A percentile compares a stretch with the other conserved stretches of the same genome.
phyloP scores from a whole-genome alignment of 2,888 invertebrate species.

The Allophyes oxyacanthae region DNA sequence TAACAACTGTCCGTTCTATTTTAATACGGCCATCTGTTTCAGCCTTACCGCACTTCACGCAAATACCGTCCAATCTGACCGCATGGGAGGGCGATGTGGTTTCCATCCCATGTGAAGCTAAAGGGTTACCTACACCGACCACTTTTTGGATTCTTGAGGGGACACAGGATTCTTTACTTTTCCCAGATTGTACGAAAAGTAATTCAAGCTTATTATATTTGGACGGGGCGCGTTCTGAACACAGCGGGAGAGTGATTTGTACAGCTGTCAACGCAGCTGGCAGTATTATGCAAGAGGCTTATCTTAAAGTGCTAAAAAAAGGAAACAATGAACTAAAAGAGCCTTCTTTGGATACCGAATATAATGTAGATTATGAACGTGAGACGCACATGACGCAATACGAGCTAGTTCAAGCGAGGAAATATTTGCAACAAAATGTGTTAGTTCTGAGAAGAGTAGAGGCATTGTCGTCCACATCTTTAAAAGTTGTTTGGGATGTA shows the following conservation, averaged over 20 bases:
- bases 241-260: slow-evolving; percentile 86
- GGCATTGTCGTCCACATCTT: slow-evolving; percentile 93
- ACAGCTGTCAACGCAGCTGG: slow-evolving; percentile 86
- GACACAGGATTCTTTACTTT: slow-evolving; percentile 91
- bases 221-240: slow-evolving; percentile 81
- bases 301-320: slow-evolving; percentile 83
- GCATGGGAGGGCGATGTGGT: slow-evolving; percentile 96
- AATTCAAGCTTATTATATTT: slow-evolving; percentile 85
- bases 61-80: slow-evolving; percentile 96
- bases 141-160: slow-evolving; percentile 99
- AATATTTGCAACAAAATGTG: slow-evolving; percentile 94
- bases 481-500: slow-evolving; percentile 95
- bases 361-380: slow-evolving; percentile 76
- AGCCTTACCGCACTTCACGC: slow-evolving; percentile 96
- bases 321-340: slow-evolving; percentile 79
- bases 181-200: slow-evolving; percentile 86
- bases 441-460: slow-evolving; percentile 92
- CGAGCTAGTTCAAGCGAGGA: slow-evolving; percentile 93
- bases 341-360: slow-evolving; percentile 72
- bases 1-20: slow-evolving; percentile 76
- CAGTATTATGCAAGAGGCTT: slow-evolving; percentile 86
- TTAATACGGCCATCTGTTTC: slow-evolving; percentile 87
- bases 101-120: slow-evolving; percentile 97
- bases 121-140: slow-evolving; percentile 97
- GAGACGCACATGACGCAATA: slow-evolving; percentile 91